Evolutionary conservation across 2,888 invertebrate species (phyloP).

Genomic region (Tridacna crocea): DNA sequence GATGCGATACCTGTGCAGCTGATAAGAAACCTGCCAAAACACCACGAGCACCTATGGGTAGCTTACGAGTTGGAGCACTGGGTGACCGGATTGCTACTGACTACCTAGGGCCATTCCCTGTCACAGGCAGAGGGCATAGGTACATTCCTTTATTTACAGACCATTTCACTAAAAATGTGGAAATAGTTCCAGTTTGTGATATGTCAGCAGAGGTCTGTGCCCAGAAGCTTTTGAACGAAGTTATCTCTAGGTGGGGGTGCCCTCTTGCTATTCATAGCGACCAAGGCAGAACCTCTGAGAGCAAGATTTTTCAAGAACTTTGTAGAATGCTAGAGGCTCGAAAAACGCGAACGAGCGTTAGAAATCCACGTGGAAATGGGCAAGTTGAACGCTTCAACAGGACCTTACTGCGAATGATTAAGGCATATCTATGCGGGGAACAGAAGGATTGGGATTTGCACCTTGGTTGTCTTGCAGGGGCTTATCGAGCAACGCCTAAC

Average conservation of each 20-base stretch:
- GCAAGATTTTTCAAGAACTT: conserved; percentile 35
- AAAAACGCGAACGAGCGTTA: conserved; percentile 43
- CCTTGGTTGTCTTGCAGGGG: conserved; percentile 48
- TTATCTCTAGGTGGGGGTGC: conserved; percentile 38
- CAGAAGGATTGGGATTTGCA: conserved; percentile 56
- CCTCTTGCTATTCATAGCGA: conserved; percentile 36
- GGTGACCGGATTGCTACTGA: conserved; percentile 24
- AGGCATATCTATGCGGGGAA: conserved; percentile 40
- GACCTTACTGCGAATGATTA: conserved; percentile 51
- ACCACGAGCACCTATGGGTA: conserved; percentile 14
- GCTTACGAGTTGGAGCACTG: conserved; percentile 21
- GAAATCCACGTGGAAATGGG: conserved; percentile 55
- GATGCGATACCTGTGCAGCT: conserved; percentile 33
- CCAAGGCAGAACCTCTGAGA: conserved; percentile 47
- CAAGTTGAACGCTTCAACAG: conserved; percentile 53
- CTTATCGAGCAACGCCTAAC: conserved; percentile 50
- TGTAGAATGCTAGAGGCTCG: conserved; percentile 35
- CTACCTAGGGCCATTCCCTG: conserved; percentile 28
- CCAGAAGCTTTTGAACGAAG: conserved; percentile 34
- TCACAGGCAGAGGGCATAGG: conserved; percentile 21
- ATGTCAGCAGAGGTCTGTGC: conserved; percentile 22
- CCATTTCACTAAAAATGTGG: conserved; percentile 29
- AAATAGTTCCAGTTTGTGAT: conserved; percentile 14
- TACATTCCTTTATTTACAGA: conserved; percentile 22
- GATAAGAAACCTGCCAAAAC: conserved; percentile 45